These are phyloP conservation scores for Chrysodeixis includens DNA, from an alignment of 2,888 invertebrate species.

Conservation along the genomic window DNA sequence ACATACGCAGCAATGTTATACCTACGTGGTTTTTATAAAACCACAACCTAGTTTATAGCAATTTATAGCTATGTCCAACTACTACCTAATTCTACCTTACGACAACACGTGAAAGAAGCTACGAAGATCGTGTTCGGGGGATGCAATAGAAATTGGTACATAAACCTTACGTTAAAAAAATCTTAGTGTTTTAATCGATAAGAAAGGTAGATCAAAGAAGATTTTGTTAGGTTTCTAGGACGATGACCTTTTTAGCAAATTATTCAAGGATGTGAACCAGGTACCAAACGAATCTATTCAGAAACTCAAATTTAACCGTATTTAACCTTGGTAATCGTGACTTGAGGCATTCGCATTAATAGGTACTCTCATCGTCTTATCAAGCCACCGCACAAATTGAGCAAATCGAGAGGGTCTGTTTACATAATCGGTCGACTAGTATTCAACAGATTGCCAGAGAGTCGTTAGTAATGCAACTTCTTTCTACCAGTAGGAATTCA, in stretches of 20 bases:
- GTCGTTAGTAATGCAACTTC: background rate
- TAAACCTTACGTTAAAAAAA: too few relatives aligned
- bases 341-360: background rate
- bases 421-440: constrained; percentile 1
- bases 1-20: too few relatives aligned
- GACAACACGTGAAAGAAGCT: too few relatives aligned
- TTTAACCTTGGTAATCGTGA: background rate
- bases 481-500: background rate
- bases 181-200: background rate
- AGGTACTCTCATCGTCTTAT: background rate
- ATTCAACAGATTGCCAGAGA: constrained; percentile 5
- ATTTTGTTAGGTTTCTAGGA: background rate
- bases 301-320: background rate
- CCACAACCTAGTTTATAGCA: too few relatives aligned
- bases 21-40: too few relatives aligned
- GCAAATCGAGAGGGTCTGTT: background rate
- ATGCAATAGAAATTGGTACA: too few relatives aligned
- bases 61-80: too few relatives aligned
- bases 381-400: background rate
- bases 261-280: background rate
- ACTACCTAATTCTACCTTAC: too few relatives aligned
- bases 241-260: background rate
- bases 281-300: background rate
- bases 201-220: background rate
- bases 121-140: too few relatives aligned